Evolutionary conservation across 2,797 vertebrate genomes (phyloP), one percentile per base, ranked within the genome.

Genomic region (Urosaurus nigricauda): DNA sequence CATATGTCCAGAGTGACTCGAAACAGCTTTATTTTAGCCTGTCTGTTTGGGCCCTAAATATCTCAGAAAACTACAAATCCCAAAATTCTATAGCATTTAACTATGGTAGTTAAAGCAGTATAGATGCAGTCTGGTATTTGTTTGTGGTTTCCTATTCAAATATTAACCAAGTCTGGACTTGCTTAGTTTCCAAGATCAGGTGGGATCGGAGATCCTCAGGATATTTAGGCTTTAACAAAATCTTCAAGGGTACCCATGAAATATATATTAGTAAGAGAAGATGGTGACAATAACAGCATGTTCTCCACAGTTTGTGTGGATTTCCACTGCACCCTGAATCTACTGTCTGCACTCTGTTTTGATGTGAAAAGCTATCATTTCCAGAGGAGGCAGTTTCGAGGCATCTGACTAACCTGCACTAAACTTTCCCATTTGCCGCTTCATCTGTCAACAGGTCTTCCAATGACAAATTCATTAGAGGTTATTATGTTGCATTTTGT

Each of bases 321-420:
- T 77, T 60, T 14, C 92, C 71, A 68, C 81, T 78, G 0, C 26
- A 8, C 1, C 85, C 90, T 87, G 16, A 53, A 77, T 87, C 71
- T 9, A 24, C 87, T 88, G 81, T 79, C 87, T 92, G 90, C 86
- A 89, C 17, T 88, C 79, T 85, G 73, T 14, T 85, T 91, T 88
- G 73, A 21, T 78, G 56, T 85, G 90, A 80, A 2, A 0, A 12
- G 12, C 58, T n/a, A 47, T 26, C 8, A 0, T 19, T 84, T 90
- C 60, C 1, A 24, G 79, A 68, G 80, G 79, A 24, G 79, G 51
- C 1, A 12, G n/a, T 92, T 73, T 12, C 9, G 3, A 86, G 88
- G 73, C 8, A 51, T 19, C 35, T 40, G 87, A 9, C 1, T 71
- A 4, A n/a, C 0, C 40, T 47, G 35, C 40, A 37, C 53, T 63